Evolutionary conservation across 2,888 invertebrate genomes (phyloP), one percentile per base, ranked within the genome.

Genomic region (Pachliopta kotzebuea): DNA sequence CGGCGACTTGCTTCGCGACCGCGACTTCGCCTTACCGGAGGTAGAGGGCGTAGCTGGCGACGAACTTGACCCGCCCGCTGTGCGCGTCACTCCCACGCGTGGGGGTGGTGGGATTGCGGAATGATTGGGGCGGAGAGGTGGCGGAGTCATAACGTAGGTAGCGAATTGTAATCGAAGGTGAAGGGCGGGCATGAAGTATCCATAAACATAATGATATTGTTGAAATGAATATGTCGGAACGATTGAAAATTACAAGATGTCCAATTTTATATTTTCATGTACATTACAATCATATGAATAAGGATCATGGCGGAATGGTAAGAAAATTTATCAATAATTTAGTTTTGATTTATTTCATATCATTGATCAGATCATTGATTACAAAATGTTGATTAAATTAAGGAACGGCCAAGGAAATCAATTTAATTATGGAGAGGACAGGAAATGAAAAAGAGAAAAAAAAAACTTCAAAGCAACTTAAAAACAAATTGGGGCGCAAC

Each of bases 1-100:
- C 70, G 98, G 98, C 78, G 97, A 97, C 93, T 97, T 97, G 93
- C 97, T 97, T 80, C 98, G 95, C 76, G 97, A 96, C 75, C 97
- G 95, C 84, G 96, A 95, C 94, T 96, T 96, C 93, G 94, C 93
- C 91, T 94, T 93, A 88, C 93, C 93, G 84, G 93, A 93, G 71
- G 91, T 92, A 64, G 86, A 88, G 55, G 86, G 93, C 75, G 88
- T 90, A 29, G 84, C 84, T 31, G 89, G 86, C 63, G 85, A 81
- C 60, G 88, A 89, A 68, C 90, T 90, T 75, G 90, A 77, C 21
- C 88, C 89, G 66, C 87, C 80, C 68, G 86, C 89, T 90, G 74
- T 72, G 65, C 73, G 76, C 71, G 79, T 69, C 68, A 74, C 63
- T 31, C 29, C 59, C 71, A 67, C 63, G 68, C 72, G 69, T 67